phyloP scores from a whole-genome alignment of 2,888 invertebrate genomes.

The Drosophila prolongata region DNA sequence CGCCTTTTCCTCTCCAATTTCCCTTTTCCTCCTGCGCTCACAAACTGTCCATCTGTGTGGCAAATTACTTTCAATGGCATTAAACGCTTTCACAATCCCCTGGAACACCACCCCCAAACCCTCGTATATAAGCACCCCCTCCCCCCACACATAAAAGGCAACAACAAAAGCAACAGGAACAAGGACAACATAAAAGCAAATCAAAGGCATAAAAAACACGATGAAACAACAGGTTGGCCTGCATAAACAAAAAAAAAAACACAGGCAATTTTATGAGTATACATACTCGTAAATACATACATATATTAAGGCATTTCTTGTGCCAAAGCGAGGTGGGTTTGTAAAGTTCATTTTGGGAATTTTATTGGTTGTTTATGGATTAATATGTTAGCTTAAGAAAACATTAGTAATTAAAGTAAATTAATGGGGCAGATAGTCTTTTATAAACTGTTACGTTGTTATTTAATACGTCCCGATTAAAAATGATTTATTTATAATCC shows the following conservation, averaged over 20 bases:
- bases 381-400: too few species aligned
- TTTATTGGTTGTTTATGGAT: too few species aligned
- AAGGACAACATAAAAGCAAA: constrained; percentile 35
- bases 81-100: constrained; percentile 34
- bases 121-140: neutral
- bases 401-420: too few species aligned
- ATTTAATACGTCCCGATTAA: too few species aligned
- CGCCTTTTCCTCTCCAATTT: constrained; percentile 5
- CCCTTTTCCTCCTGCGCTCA: neutral
- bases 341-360: too few species aligned
- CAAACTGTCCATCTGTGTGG: constrained; percentile 8
- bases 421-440: too few species aligned
- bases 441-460: too few species aligned
- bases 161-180: constrained; percentile 7
- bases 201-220: constrained; percentile 43
- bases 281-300: constrained; percentile 27
- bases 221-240: constrained; percentile 60
- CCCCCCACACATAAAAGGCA: neutral
- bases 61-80: constrained; percentile 57
- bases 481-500: too few species aligned
- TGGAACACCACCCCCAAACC: neutral
- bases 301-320: constrained; percentile 19
- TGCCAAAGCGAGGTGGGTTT: constrained; percentile 5
- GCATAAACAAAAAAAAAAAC: neutral
- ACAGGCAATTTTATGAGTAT: constrained; percentile 9